Percentiles rank a stretch among this genome's conserved stretches.
Conservation (phyloP, 2,888 invertebrate species). For the Lasioglossum figueresi region DNA sequence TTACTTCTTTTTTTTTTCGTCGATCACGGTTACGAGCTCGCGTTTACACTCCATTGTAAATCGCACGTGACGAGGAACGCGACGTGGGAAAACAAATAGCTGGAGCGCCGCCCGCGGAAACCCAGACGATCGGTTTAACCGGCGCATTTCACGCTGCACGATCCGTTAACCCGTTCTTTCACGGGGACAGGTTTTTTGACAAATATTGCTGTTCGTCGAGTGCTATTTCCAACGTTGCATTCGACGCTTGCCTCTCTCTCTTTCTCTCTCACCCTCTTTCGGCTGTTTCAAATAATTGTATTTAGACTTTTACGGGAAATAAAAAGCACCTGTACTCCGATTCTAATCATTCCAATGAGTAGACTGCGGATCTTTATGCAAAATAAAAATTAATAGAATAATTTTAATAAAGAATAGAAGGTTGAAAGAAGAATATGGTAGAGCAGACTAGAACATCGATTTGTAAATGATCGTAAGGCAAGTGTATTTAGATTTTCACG, state of each 20-base stretch:
- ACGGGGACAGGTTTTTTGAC: neutral
- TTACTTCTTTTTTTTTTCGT: neutral
- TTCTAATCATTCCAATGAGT: too few relatives aligned
- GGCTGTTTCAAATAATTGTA: neutral
- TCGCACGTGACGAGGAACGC: constrained; percentile 35
- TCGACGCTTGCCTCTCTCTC: rapidly evolving
- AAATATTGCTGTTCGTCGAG: neutral
- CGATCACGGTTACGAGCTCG: constrained; percentile 18
- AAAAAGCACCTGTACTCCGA: neutral
- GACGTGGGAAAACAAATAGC: constrained; percentile 12
- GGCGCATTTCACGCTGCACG: neutral
- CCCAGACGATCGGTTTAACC: neutral
- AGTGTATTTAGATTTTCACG: neutral
- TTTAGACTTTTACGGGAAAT: neutral
- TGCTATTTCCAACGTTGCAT: neutral
- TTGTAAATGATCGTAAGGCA: neutral
- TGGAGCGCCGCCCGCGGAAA: neutral
- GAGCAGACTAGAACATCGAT: too few relatives aligned
- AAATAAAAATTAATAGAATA: neutral
- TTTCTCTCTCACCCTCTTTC: neutral
- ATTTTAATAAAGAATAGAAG: too few relatives aligned
- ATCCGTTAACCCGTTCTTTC: neutral
- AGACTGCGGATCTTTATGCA: neutral
- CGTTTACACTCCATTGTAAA: constrained; percentile 41
- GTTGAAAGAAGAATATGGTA: too few relatives aligned